Percentiles rank a stretch among this genome's conserved stretches.
Conservation (phyloP, 2,797 vertebrate genomes). For the Arctocebus calabarensis region DNA sequence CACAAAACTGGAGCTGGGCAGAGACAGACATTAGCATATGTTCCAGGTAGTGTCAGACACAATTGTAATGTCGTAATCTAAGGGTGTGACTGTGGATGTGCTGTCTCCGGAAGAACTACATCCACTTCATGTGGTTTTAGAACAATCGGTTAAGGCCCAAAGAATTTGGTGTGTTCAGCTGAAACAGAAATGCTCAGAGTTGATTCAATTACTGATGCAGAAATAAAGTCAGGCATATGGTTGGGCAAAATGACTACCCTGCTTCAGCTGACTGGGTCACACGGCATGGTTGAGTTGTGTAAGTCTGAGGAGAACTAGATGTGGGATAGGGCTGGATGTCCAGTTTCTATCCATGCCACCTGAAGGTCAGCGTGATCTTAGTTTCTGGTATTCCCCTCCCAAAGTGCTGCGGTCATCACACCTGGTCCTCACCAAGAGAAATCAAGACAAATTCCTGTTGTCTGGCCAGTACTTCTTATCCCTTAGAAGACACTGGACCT, state of each 20-base stretch:
- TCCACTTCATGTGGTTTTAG: not conserved
- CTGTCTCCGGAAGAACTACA: not conserved
- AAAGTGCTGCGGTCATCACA: too few relatives aligned
- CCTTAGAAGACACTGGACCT: not conserved
- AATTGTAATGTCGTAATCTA: too few relatives aligned
- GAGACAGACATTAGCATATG: not conserved
- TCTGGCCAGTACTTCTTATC: not conserved
- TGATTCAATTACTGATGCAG: constrained; percentile 22
- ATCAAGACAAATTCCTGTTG: not conserved
- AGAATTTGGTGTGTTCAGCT: not conserved
- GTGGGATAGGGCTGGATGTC: not conserved
- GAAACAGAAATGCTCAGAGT: not conserved
- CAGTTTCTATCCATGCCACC: not conserved
- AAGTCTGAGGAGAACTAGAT: not conserved
- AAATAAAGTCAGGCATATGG: constrained; percentile 38
- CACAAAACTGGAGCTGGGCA: not conserved
- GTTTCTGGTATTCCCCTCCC: not conserved
- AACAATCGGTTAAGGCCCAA: not conserved
- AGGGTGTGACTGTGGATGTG: not conserved
- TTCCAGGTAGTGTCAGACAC: not conserved
- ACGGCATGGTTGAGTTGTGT: not conserved
- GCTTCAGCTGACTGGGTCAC: not conserved
- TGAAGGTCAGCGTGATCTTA: not conserved
- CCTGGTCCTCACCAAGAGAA: not conserved
- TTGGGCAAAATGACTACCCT: not conserved